Percentiles rank a stretch among this genome's conserved stretches.
phyloP scores from a whole-genome alignment of 2,113 vertebrate species.

The Vicugna pacos region DNA sequence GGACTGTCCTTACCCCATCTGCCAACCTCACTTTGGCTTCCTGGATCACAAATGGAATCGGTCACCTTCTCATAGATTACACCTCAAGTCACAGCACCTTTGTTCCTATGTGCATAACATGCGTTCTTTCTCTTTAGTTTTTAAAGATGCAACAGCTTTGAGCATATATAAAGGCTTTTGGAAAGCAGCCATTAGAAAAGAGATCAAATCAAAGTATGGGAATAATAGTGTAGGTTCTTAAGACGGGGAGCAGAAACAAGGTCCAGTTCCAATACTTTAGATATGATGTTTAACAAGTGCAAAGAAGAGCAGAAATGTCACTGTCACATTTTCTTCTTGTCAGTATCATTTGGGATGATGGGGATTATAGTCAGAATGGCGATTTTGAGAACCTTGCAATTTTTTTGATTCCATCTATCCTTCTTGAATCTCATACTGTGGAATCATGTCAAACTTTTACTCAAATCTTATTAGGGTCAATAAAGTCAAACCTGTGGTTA shows the following conservation, averaged over 20 bases:
- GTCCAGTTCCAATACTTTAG: neutral
- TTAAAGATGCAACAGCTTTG: neutral
- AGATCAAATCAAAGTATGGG: neutral
- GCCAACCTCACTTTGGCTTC: slow-evolving; percentile 26
- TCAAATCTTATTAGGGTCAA: neutral
- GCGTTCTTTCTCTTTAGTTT: neutral
- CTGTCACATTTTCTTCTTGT: slow-evolving; percentile 45
- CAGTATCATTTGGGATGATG: slow-evolving; percentile 39
- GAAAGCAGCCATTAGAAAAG: neutral
- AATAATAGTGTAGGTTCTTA: neutral
- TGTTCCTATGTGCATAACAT: neutral
- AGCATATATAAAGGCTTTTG: neutral
- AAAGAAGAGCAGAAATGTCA: neutral
- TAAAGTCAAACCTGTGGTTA: slow-evolving; percentile 28
- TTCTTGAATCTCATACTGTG: neutral
- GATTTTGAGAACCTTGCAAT: neutral
- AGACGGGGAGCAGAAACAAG: slow-evolving; percentile 25
- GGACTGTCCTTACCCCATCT: slow-evolving; percentile 16
- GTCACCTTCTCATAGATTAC: slow-evolving; percentile 9
- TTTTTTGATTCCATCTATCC: slow-evolving; percentile 28
- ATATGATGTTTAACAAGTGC: neutral
- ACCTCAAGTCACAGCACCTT: neutral
- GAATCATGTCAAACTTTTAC: slow-evolving; percentile 27
- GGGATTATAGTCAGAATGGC: slow-evolving; percentile 30
- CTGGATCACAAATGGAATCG: slow-evolving; percentile 22